Percentiles rank a stretch among this genome's conserved stretches.
phyloP scores from a whole-genome alignment of 2,113 vertebrate genomes.

The Polypterus senegalus region DNA sequence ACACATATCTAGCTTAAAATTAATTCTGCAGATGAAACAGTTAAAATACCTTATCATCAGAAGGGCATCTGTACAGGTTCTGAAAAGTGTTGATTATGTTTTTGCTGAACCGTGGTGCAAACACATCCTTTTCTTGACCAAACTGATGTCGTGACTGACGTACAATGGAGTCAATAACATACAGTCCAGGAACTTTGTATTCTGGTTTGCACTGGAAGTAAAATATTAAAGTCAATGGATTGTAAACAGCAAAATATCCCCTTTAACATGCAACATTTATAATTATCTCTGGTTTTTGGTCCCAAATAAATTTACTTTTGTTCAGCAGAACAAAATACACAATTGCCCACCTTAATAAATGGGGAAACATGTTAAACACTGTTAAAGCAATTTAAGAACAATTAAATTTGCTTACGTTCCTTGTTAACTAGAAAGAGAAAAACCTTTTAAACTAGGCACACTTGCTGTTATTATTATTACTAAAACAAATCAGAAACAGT shows the following conservation, averaged over 20 bases:
- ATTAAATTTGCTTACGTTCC: no score
- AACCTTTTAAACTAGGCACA: no score
- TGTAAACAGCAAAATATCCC: no score
- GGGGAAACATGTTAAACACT: no score
- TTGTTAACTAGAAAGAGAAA: no score
- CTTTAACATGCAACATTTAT: no score
- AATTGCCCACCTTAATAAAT: no score
- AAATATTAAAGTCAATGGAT: background rate
- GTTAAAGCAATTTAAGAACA: no score
- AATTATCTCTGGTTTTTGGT: no score
- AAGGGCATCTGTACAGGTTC: slow-evolving; percentile 91
- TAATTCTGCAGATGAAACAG: background rate
- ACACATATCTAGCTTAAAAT: background rate
- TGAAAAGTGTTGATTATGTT: slow-evolving; percentile 95
- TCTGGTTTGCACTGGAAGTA: slow-evolving; percentile 83
- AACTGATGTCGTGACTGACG: slow-evolving; percentile 96
- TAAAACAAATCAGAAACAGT: no score
- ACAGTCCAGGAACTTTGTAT: slow-evolving; percentile 95
- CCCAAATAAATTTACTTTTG: no score
- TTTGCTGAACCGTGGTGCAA: slow-evolving; percentile 96
- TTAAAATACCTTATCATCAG: slow-evolving; percentile 82
- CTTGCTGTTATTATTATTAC: no score
- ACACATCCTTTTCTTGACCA: slow-evolving; percentile 94
- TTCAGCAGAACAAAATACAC: background rate
- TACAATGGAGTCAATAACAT: slow-evolving; percentile 96